Evolutionary conservation across 2,113 vertebrate species (phyloP), one percentile per base, ranked within the genome.

Genomic region (Synodontis membranacea): DNA sequence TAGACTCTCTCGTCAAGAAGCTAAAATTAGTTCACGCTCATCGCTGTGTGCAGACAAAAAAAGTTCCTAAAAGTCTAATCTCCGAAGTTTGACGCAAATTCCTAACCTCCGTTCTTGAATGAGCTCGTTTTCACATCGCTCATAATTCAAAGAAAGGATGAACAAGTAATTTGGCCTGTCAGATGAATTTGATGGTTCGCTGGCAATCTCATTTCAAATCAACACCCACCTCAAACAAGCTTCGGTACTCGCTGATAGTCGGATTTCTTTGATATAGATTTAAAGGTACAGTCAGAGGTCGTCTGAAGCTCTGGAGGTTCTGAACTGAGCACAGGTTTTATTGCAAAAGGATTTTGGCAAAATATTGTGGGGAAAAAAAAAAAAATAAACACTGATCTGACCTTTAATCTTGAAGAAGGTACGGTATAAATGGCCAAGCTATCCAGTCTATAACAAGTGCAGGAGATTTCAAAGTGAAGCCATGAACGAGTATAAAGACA

Each of bases 151-250:
- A 86, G 74, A 80, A 86, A 72, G 85, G 86, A 80, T 86, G 80
- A 87, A 78, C 68, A 84, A 89, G 70, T 81, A 87, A 87, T 87
- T 86, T 89, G 83, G 88, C 48, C 80, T 80, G 54, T 31, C 31
- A 80, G 80, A 89, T 87, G 83, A 87, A 89, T 89, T 85, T 87
- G 88, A 87, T 80, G 88, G 88, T 87, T 89, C 86, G 62, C 81
- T 89, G 74, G 84, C 72, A 46, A 78, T 68, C 86, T 85, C 83
- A 84, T 85, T 89, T 66, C 72, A 85, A 87, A 87, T 83, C 82
- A 86, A 87, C 87, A 79, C 39, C 50, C 50, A 79, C 86, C 58
- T 86, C 14, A 86, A 84, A 88, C 37, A 19, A 58, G 52, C 37
- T 44, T 54, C 66, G 31, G 82, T 19, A 66, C 62, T 25, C 28